phyloP scores from a whole-genome alignment of 2,113 vertebrate genomes.

The Chitala chitala region DNA sequence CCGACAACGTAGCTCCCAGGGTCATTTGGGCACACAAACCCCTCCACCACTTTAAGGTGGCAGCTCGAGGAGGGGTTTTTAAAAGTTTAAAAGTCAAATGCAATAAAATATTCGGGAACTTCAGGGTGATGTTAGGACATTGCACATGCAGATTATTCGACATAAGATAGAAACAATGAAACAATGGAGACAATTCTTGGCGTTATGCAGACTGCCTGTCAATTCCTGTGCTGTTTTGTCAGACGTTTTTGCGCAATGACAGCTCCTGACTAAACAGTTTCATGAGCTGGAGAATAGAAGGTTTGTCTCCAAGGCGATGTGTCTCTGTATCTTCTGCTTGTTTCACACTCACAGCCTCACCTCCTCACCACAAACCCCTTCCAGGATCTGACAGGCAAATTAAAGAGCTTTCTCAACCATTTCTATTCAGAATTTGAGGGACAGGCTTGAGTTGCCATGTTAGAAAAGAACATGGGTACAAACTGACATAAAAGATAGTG shows the following conservation, averaged over 20 bases:
- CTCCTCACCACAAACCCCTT: neutral
- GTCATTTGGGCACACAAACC: too few species aligned
- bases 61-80: too few species aligned
- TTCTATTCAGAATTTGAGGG: neutral
- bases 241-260: neutral
- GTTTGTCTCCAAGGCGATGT: neutral
- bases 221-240: neutral
- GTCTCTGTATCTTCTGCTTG: neutral
- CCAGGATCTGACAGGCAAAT: conserved; percentile 1
- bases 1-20: too few species aligned
- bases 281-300: neutral
- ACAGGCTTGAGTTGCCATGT: neutral
- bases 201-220: neutral
- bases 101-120: neutral
- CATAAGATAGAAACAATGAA: neutral
- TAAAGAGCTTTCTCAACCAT: neutral
- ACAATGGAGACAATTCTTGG: neutral
- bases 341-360: neutral
- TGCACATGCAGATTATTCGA: neutral
- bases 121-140: neutral
- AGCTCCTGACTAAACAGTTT: neutral
- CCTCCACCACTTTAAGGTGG: too few species aligned
- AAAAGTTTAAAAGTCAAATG: too few species aligned
- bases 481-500: conserved; percentile 11
- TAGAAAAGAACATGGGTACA: neutral